Percentiles rank a stretch among this genome's conserved stretches.
phyloP scores from a whole-genome alignment of 2,113 vertebrate species.

The Leptosomus discolor region DNA sequence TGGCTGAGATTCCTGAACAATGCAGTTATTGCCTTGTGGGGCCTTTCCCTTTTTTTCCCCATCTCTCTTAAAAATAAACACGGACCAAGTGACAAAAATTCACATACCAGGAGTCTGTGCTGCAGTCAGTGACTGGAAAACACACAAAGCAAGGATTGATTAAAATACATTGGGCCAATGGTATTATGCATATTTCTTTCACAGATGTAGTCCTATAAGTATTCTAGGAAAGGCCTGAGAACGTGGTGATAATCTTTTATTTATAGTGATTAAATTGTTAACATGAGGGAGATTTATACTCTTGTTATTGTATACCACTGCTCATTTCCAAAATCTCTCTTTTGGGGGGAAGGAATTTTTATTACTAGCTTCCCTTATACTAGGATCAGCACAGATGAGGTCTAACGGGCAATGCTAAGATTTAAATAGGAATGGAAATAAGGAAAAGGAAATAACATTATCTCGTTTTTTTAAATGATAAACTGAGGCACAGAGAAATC shows the following conservation, averaged over 20 bases:
- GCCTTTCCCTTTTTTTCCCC: not conserved
- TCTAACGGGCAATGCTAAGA: not conserved
- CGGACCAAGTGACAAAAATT: not conserved
- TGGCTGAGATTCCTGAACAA: not conserved
- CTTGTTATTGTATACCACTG: not conserved
- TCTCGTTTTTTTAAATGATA: not conserved
- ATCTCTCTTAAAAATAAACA: constrained; percentile 19
- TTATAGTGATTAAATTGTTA: not conserved
- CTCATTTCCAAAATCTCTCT: not conserved
- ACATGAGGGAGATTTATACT: not conserved
- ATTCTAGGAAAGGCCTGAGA: not conserved
- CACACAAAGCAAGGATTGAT: not conserved
- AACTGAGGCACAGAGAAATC: not conserved
- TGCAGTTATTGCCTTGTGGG: not conserved
- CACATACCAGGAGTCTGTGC: not conserved
- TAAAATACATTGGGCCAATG: not conserved
- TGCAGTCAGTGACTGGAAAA: not conserved
- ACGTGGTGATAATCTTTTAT: not conserved
- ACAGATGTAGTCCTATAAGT: not conserved
- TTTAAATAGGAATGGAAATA: not conserved
- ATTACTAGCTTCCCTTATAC: not conserved
- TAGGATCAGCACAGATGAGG: not conserved
- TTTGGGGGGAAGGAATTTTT: not conserved
- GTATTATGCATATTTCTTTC: not conserved
- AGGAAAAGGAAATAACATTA: not conserved